Base-by-base conservation (phyloP, 2,888 invertebrate species). In the Portevinia maculata region DNA sequence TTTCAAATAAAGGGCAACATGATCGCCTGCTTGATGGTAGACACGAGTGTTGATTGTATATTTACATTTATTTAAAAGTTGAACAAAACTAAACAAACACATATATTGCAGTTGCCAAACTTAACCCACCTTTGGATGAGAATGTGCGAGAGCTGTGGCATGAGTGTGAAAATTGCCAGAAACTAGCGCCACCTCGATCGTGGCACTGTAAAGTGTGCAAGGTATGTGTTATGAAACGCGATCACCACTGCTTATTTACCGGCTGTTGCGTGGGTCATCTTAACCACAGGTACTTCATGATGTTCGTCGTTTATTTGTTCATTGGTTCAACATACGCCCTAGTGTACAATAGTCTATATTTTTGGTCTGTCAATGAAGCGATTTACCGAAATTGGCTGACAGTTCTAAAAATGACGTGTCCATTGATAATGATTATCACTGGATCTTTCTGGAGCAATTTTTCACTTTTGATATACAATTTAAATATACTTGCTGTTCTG, bases 131-230 rank as follows among this genome's bases (percentile, higher is more conserved):
- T 6, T 89, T 90, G 15, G 92, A 93, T 30, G 50, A 55, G 9
- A 70, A 53, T 6, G 44, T 73, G 11, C 62, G 46, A 2, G 70
- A 71, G 24, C 55, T 74, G 24, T 98, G 97, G 96, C 92, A 93
- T 69, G 92, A 95, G 83, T 99, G 99, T 90, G 88, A 93, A 1
- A 90, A 91, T 0, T 99, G 99, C 69, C 94, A 96, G 87, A 91
- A 92, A 48, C 75, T 93, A 4, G 92, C 93, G 1, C 96, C 96
- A 1, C 97, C 97, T 1, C 92, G 98, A 57, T 94, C 98, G 0
- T 97, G 97, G 94, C 99, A 99, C 88, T 99, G 99, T 88, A 92
- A 93, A 75, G 92, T 92, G 3, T 99, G 99, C 90, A 92, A 95
- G 84, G 92, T 93, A 5, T 99, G 99, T 89, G 94, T 98, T 59